Evolutionary conservation across 2,113 vertebrate genomes (phyloP).

Genomic region (Anarrhichthys ocellatus): DNA sequence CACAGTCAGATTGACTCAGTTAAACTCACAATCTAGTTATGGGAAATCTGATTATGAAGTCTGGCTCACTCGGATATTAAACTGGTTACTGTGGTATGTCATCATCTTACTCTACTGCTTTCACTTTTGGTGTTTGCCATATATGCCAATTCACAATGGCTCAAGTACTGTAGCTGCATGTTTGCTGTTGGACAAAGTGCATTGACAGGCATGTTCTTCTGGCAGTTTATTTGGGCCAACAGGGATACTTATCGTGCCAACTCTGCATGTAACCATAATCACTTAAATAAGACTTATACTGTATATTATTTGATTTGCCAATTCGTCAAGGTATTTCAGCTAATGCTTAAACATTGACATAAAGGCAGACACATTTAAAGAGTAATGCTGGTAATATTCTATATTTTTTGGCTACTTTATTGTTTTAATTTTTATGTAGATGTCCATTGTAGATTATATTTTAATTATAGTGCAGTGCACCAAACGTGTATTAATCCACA

Average conservation of each 20-base stretch:
- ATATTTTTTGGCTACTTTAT: too few relatives aligned
- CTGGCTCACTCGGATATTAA: not conserved
- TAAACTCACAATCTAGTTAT: slow-evolving; percentile 31
- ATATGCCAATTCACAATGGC: not conserved
- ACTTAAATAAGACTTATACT: not conserved
- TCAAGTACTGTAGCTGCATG: not conserved
- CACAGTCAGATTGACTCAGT: slow-evolving; percentile 28
- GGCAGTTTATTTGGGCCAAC: not conserved
- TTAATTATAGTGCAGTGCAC: too few relatives aligned
- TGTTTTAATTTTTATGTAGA: too few relatives aligned
- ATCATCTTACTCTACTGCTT: not conserved
- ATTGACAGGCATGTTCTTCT: not conserved
- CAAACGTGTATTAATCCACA: too few relatives aligned
- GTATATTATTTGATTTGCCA: not conserved
- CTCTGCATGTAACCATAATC: not conserved
- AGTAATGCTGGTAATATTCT: not conserved
- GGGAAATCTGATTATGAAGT: not conserved
- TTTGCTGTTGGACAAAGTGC: not conserved
- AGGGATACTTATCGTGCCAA: not conserved
- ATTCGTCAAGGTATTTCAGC: not conserved
- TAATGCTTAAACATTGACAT: not conserved
- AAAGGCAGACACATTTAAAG: not conserved
- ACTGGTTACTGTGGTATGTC: not conserved
- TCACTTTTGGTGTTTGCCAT: not conserved
- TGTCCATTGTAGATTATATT: too few relatives aligned